These are phyloP conservation scores for Nilaparvata lugens DNA, from an alignment of 1,140 invertebrate species.

Conservation along the genomic window DNA sequence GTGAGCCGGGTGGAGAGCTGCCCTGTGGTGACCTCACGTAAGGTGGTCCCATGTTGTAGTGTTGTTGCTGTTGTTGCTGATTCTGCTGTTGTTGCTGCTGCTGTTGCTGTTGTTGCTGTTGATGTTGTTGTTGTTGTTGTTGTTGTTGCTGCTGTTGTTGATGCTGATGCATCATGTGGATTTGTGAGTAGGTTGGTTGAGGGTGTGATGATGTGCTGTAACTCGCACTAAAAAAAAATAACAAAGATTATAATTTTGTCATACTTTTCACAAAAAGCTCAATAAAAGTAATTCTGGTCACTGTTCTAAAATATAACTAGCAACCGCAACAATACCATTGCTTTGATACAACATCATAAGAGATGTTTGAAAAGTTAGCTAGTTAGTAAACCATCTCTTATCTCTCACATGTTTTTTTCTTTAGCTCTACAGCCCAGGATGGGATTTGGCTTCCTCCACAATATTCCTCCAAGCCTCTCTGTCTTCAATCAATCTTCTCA, in stretches of 20 bases:
- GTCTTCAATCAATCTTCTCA: too few species aligned
- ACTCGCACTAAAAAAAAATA: slow-evolving; percentile 31
- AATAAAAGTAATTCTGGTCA: too few species aligned
- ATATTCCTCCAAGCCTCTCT: too few species aligned
- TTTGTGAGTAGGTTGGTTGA: slow-evolving; percentile 21
- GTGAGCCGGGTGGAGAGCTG: slow-evolving; percentile 42
- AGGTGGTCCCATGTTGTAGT: slow-evolving; percentile 26
- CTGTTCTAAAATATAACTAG: too few species aligned
- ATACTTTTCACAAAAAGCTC: too few species aligned
- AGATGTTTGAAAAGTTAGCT: too few species aligned
- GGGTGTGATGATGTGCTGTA: slow-evolving; percentile 36
- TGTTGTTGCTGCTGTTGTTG: slow-evolving; percentile 39
- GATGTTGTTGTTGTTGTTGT: slow-evolving; percentile 35
- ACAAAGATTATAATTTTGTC: background rate
- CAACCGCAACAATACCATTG: too few species aligned
- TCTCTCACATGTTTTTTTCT: too few species aligned
- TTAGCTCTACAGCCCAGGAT: too few species aligned
- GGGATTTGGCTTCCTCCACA: too few species aligned
- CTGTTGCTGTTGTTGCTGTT: slow-evolving; percentile 31
- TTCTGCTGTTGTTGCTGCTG: slow-evolving; percentile 36
- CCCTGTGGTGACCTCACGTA: slow-evolving; percentile 36
- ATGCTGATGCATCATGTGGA: slow-evolving; percentile 34
- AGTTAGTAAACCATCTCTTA: too few species aligned
- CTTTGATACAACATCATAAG: too few species aligned
- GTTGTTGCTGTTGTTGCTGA: slow-evolving; percentile 37